Evolutionary conservation across 2,888 invertebrate species (phyloP).

Genomic region (Diarsia dahlii): DNA sequence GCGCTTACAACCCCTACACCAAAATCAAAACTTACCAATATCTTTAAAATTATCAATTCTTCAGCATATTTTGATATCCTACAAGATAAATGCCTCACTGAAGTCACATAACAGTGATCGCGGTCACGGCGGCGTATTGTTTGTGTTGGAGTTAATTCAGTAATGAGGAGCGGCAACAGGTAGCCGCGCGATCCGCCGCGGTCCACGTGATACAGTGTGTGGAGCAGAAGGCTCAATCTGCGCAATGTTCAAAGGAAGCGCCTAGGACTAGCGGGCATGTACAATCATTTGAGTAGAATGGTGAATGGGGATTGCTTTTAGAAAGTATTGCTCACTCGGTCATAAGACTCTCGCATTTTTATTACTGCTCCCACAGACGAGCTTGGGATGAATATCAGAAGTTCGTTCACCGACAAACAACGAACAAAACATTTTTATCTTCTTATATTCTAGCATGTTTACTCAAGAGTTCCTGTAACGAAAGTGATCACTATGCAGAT

Average conservation of each 20-base stretch:
- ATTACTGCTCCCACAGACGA: neutral
- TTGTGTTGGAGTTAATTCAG: neutral
- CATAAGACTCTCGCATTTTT: neutral
- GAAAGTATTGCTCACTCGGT: neutral
- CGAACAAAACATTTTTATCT: neutral
- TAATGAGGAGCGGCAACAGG: conserved; percentile 6
- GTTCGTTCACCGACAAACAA: neutral
- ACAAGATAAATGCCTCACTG: neutral
- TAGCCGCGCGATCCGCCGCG: neutral
- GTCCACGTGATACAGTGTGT: neutral
- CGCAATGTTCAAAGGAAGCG: neutral
- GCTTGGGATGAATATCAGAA: neutral
- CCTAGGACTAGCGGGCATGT: neutral
- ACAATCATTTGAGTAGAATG: neutral
- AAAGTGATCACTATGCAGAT: neutral
- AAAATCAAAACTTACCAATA: neutral
- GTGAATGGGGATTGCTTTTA: neutral
- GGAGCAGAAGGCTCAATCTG: neutral
- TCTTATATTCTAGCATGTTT: neutral
- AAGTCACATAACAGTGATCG: neutral
- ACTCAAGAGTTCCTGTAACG: neutral
- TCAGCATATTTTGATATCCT: neutral
- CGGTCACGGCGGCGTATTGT: neutral
- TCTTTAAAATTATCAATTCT: neutral
- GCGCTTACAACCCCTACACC: neutral